Evolutionary conservation across 1,140 invertebrate genomes (phyloP).

Genomic region (Atta texana): DNA sequence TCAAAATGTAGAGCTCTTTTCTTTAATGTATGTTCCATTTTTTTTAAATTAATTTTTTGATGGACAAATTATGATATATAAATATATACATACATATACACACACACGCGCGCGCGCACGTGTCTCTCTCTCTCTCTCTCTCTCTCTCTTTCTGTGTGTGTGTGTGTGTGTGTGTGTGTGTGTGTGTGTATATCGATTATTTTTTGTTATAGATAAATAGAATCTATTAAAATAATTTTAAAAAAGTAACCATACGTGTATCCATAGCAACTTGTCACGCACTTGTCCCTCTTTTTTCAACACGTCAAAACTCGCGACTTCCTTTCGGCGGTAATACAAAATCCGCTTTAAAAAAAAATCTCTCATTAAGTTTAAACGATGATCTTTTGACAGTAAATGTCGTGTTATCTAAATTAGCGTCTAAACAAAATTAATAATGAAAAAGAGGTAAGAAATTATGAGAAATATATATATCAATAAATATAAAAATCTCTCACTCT

Average conservation of each 20-base stretch:
- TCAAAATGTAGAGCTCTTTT: too few species aligned
- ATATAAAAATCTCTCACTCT: not conserved
- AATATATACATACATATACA: too few species aligned
- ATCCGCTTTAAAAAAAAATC: slow-evolving; percentile 56
- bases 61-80: too few species aligned
- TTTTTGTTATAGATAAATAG: not conserved
- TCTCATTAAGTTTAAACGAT: slow-evolving; percentile 41
- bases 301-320: slow-evolving; percentile 49
- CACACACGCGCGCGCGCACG: too few species aligned
- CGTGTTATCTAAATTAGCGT: not conserved
- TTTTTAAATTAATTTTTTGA: too few species aligned
- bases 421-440: slow-evolving; percentile 65
- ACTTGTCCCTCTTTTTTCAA: slow-evolving; percentile 39
- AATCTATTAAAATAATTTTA: slow-evolving; percentile 3
- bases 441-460: slow-evolving; percentile 52
- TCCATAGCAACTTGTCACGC: slow-evolving; percentile 62
- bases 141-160: too few species aligned
- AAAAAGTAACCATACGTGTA: slow-evolving; percentile 4
- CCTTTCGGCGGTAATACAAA: slow-evolving; percentile 46
- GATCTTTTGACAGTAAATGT: slow-evolving; percentile 37
- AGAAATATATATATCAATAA: not conserved
- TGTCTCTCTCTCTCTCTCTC: too few species aligned
- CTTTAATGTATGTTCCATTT: too few species aligned
- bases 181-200: not conserved
- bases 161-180: too few species aligned